Evolutionary conservation across 2,113 vertebrate genomes (phyloP).

Genomic region (Romanogobio albipinnatus): DNA sequence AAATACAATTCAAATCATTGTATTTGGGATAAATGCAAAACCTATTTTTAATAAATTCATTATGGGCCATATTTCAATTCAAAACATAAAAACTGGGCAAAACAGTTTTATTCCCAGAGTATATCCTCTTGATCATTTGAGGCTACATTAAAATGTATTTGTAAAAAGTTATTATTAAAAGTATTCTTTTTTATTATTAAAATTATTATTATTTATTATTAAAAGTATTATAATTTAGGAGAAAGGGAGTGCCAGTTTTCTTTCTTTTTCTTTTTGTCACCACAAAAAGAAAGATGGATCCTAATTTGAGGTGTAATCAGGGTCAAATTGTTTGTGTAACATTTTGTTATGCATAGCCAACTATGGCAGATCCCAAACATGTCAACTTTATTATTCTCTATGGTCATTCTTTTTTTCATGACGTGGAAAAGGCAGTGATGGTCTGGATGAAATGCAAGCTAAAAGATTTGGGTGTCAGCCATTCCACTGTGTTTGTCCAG

Average conservation of each 20-base stretch:
- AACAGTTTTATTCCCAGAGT: no score
- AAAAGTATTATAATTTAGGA: neutral
- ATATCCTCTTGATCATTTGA: no score
- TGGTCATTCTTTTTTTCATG: neutral
- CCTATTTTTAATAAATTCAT: neutral
- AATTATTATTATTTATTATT: no score
- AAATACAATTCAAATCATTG: neutral
- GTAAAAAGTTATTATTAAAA: neutral
- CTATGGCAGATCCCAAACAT: constrained; percentile 10
- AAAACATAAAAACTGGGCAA: neutral
- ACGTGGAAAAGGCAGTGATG: neutral
- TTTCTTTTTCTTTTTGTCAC: neutral
- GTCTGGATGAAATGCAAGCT: neutral
- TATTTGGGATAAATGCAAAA: neutral
- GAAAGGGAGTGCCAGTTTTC: neutral
- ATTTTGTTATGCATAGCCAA: neutral
- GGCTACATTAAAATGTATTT: no score
- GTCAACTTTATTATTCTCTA: neutral
- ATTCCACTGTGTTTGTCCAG: constrained; percentile 27
- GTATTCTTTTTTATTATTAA: neutral
- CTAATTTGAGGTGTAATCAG: neutral
- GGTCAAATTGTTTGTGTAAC: neutral
- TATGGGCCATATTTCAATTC: neutral
- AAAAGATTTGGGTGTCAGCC: constrained; percentile 28
- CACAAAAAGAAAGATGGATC: neutral